Conservation (phyloP, 2,888 invertebrate species). For the Ectropis crepuscularia region DNA sequence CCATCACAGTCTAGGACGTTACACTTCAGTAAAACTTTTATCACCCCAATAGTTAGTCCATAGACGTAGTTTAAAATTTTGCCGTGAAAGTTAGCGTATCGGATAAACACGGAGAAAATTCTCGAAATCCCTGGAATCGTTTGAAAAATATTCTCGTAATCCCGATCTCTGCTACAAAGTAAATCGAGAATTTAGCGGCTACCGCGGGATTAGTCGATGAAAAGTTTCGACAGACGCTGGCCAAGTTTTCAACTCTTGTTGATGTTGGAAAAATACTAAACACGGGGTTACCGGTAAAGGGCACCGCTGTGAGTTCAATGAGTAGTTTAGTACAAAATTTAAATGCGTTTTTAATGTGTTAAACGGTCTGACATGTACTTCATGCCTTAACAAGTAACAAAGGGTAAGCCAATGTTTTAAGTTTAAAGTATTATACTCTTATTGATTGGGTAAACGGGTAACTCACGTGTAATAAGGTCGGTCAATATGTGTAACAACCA, state of each 20-base stretch:
- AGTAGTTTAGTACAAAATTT: not conserved
- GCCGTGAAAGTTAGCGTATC: constrained; percentile 58
- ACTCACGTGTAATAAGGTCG: no score
- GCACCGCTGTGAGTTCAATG: not conserved
- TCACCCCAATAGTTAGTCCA: no score
- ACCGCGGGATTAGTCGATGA: constrained; percentile 75
- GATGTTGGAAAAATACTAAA: constrained; percentile 54
- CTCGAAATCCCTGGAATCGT: constrained; percentile 52
- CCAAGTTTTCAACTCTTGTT: constrained; percentile 79
- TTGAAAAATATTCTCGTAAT: constrained; percentile 79
- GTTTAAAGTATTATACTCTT: no score
- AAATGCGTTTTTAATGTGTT: not conserved
- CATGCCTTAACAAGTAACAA: not conserved
- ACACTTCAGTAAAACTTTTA: no score
- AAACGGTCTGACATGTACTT: not conserved
- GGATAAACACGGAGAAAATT: constrained; percentile 71
- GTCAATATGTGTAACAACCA: no score
- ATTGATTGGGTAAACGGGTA: no score
- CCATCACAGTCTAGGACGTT: no score
- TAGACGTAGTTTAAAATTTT: not conserved
- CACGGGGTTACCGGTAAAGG: constrained; percentile 2
- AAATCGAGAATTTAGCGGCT: constrained; percentile 78
- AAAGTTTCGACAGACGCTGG: constrained; percentile 65
- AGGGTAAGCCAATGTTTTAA: no score
- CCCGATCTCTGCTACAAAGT: constrained; percentile 73